Evolutionary conservation across 2,888 invertebrate species (phyloP).

Genomic region (Empis stercorea): DNA sequence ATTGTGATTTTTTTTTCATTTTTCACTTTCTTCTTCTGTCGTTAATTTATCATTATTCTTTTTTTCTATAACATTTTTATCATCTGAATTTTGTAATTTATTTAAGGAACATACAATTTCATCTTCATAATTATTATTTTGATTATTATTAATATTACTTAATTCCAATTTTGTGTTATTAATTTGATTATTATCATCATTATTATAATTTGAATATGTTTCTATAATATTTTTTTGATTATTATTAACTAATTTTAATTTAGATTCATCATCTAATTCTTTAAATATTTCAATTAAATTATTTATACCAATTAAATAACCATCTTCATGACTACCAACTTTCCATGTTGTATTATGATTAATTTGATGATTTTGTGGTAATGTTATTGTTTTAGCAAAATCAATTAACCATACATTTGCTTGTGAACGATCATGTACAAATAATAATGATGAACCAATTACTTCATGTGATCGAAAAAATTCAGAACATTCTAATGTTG

Average conservation of each 20-base stretch:
- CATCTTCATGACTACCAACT: constrained; percentile 93
- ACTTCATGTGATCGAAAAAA: constrained; percentile 91
- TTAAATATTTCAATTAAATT: constrained; percentile 75
- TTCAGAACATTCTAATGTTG: constrained; percentile 68
- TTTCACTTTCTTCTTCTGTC: no score
- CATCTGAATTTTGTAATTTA: not conserved
- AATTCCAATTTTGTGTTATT: constrained; percentile 11
- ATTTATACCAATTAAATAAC: constrained; percentile 83
- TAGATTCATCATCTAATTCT: constrained; percentile 22
- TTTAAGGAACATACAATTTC: constrained; percentile 13
- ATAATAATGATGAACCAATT: constrained; percentile 85
- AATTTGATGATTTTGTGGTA: constrained; percentile 61
- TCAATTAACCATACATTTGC: constrained; percentile 96
- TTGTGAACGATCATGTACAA: constrained; percentile 81
- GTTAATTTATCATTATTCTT: no score
- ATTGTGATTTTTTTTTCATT: no score
- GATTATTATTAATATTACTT: constrained; percentile 11
- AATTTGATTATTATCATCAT: constrained; percentile 4
- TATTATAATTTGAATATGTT: not conserved
- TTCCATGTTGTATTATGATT: constrained; percentile 77
- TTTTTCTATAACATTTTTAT: no score
- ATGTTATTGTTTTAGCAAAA: constrained; percentile 85
- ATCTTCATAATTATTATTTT: constrained; percentile 19
- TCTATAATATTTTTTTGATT: not conserved
- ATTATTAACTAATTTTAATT: constrained; percentile 5